Base-by-base conservation (phyloP, 2,113 vertebrate species). In the Ceyx cyanopectus region DNA sequence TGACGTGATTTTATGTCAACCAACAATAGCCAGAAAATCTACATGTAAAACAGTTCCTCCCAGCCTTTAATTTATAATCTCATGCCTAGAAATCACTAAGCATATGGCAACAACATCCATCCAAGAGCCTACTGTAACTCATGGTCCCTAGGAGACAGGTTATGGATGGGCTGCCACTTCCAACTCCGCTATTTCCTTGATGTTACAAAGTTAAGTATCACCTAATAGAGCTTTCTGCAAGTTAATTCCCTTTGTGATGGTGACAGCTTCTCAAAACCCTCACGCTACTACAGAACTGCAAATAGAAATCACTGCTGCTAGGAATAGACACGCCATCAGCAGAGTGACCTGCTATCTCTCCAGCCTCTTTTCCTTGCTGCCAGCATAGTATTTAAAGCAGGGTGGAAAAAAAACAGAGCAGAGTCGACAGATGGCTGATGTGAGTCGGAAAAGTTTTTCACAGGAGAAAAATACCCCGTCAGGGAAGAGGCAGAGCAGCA, bases 241-340 rank as follows among this genome's bases (percentile, higher is more conserved):
- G 67, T 69, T n/a, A 68, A 75, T 81, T 95, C 92, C 88, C 89
- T 85, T 26, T 67, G 80, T 73, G 90, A 61, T 0, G 3, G 34
- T 57, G 75, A 85, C 81, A 87, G 92, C 81, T 94, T 70, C 89
- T 77, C 43, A 81, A 92, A 91, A 43, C 58, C 81, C 32, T 93
- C 46, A 68, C 10, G 9, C 61, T 65, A 24, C 93, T 75, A 32
- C 66, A 7, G 77, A 72, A 54, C 69, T 3, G 11, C 92, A 60
- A 87, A 91, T 4, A 95, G 85, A 81, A 91, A 61, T 48, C 12
- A 27, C 77, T 8, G 9, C 89, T 74, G 82, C 86, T 54, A 67
- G 80, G 91, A 86, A 34, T 3, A 78, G 70, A 20, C 37, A 12
- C 61, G 58, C 60, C 86, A 48, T n/a, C 30, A 67, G 66, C 85